These are phyloP conservation scores for Zaprionus davidi DNA, from an alignment of 1,140 invertebrate species.

Conservation along the genomic window DNA sequence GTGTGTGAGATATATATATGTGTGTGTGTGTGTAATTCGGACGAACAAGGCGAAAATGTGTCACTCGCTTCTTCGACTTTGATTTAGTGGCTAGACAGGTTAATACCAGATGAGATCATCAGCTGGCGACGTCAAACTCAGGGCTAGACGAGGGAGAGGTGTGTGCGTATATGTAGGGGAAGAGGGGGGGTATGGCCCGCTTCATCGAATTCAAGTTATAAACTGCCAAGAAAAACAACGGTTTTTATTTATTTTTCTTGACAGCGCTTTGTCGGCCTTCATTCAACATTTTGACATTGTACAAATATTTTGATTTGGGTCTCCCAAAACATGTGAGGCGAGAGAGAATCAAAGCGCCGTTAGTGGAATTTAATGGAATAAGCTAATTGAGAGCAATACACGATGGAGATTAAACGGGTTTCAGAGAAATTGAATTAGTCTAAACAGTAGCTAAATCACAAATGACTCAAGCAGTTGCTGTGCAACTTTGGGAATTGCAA, in stretches of 20 bases:
- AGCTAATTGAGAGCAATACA: neutral
- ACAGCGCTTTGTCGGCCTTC: slow-evolving; percentile 53
- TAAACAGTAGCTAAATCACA: neutral
- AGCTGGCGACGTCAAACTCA: slow-evolving; percentile 29
- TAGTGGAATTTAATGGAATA: slow-evolving; percentile 23
- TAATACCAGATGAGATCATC: slow-evolving; percentile 81
- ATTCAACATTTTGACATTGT: slow-evolving; percentile 64
- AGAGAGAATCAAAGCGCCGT: slow-evolving; percentile 25
- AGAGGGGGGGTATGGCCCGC: neutral
- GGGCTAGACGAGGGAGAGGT: slow-evolving; percentile 1
- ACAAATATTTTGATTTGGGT: slow-evolving; percentile 69
- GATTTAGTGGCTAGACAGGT: slow-evolving; percentile 83
- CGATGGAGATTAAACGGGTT: neutral
- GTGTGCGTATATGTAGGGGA: too few relatives aligned
- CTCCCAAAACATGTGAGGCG: slow-evolving; percentile 7
- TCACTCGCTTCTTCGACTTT: slow-evolving; percentile 78
- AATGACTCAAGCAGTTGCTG: neutral
- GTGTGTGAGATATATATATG: neutral
- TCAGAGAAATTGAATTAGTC: neutral
- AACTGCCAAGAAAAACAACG: slow-evolving; percentile 46
- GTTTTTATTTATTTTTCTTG: slow-evolving; percentile 38
- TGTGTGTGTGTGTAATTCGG: slow-evolving; percentile 37
- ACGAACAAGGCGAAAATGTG: slow-evolving; percentile 66
- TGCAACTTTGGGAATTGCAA: neutral
- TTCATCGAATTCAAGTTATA: slow-evolving; percentile 23